Conservation (phyloP, 1,140 invertebrate species). For the Ceratoteleas bidentatus region DNA sequence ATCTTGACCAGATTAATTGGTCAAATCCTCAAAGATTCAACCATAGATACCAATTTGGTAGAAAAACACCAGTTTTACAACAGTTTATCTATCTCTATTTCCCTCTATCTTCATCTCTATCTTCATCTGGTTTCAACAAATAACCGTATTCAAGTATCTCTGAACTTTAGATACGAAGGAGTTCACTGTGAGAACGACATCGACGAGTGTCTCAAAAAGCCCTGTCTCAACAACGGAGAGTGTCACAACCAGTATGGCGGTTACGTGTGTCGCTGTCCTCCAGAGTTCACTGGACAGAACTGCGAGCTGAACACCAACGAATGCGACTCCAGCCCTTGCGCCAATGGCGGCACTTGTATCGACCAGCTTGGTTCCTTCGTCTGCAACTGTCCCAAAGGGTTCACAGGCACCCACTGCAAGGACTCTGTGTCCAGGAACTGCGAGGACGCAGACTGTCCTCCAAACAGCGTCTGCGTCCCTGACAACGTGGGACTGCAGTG, state of each 20-base stretch:
- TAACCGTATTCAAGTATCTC: too few species aligned
- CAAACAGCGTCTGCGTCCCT: conserved; percentile 82
- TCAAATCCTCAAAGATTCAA: too few species aligned
- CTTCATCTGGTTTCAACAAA: too few species aligned
- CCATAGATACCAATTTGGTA: too few species aligned
- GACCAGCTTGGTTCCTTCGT: conserved; percentile 82
- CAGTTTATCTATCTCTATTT: too few species aligned
- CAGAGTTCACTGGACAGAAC: conserved; percentile 90
- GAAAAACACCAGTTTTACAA: too few species aligned
- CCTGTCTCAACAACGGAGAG: conserved; percentile 89
- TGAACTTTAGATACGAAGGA: conserved; percentile 86
- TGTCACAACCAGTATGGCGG: conserved; percentile 91
- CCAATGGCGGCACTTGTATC: conserved; percentile 85
- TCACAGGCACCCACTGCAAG: conserved; percentile 84
- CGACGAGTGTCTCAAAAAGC: conserved; percentile 89
- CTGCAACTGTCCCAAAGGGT: conserved; percentile 83
- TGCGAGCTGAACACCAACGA: conserved; percentile 87
- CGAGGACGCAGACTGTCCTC: conserved; percentile 81
- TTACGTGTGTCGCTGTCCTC: conserved; percentile 91
- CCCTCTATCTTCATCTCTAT: too few species aligned
- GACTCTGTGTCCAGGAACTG: conserved; percentile 68
- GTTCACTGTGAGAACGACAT: conserved; percentile 90
- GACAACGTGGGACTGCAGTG: conserved; percentile 82
- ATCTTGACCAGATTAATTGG: too few species aligned
- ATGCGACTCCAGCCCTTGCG: conserved; percentile 86